Evolutionary conservation across 2,797 vertebrate genomes (phyloP), one percentile per base, ranked within the genome.

Genomic region (Netta rufina): DNA sequence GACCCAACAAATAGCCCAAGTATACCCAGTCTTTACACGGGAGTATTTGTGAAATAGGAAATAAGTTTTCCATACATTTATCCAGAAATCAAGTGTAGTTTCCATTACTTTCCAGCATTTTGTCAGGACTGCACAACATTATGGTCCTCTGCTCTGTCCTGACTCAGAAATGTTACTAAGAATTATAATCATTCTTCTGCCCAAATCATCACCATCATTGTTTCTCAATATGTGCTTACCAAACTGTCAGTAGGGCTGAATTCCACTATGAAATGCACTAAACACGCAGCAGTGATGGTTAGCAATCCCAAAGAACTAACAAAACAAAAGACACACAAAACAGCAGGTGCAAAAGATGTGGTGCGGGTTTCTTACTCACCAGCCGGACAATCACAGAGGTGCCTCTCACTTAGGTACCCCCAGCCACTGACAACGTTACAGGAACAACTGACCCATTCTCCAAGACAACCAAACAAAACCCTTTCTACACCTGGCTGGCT

Each of bases 361-460:
- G 13, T 2, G 10, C 1, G 3, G 9, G 2, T 8, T 32, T 38
- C 25, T 28, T 33, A 51, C 62, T 14, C 39, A 32, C 8, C 56
- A 47, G 28, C n/a, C 47, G 19, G 64, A 27, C 33, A 11, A 2
- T 6, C 12, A 7, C 51, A 32, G 30, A 62, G 27, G 19, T 24
- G 21, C 7, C 51, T 36, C 45, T 60, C 36, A 33, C 36, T 47
- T 11, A 5, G 27, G 6, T 6, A 13, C 21, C 70, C 33, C 15
- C 4, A 0, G 9, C 28, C n/a, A 3, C 41, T 8, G 11, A 8
- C 2, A 9, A 15, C 1, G 2, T 9, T 38, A 36, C 25, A 38
- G 41, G 43, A 69, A 32, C 45, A 64, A 47, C 17, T 0, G 4
- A 21, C 28, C 22, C 20, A 2, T 56, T 71, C 28, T 38, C 69